Conservation (phyloP, 1,140 invertebrate genomes). For the Drosophila parabipectinata region DNA sequence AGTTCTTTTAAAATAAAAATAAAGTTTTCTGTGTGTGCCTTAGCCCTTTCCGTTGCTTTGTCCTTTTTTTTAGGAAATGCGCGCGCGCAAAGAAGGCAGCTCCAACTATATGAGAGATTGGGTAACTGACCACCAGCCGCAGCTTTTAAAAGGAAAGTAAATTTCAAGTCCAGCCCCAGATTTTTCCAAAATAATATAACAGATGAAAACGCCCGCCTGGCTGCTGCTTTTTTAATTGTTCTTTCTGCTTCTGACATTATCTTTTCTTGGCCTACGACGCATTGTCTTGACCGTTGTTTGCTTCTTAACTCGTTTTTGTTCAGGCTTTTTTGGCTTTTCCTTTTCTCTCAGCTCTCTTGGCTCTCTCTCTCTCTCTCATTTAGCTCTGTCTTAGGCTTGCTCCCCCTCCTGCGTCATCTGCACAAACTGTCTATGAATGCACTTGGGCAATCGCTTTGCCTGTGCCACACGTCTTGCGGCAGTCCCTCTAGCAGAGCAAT, state of each 20-base stretch:
- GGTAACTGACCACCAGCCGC: conserved; percentile 21
- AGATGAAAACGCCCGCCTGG: conserved; percentile 21
- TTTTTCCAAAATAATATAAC: not conserved
- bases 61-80: conserved; percentile 58
- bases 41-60: conserved; percentile 33
- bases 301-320: conserved; percentile 51
- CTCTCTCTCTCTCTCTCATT: conserved; percentile 3
- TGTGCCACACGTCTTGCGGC: conserved; percentile 1
- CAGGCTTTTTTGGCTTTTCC: conserved; percentile 23
- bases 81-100: conserved; percentile 54
- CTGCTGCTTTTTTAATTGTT: not conserved
- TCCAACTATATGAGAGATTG: conserved; percentile 1
- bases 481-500: not conserved
- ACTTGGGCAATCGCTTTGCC: not conserved
- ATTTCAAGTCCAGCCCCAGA: not conserved
- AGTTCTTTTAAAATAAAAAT: conserved; percentile 40
- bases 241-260: conserved; percentile 28
- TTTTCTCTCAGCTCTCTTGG: conserved; percentile 6
- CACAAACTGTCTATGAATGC: not conserved
- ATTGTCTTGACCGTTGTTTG: conserved; percentile 34
- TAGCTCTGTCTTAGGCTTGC: conserved; percentile 25
- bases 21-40: conserved; percentile 16
- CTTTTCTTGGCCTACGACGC: conserved; percentile 19
- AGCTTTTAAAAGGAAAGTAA: conserved; percentile 47
- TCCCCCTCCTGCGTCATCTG: not conserved